Evolutionary conservation across 1,140 invertebrate species (phyloP).

Genomic region (Oedothorax gibbosus): DNA sequence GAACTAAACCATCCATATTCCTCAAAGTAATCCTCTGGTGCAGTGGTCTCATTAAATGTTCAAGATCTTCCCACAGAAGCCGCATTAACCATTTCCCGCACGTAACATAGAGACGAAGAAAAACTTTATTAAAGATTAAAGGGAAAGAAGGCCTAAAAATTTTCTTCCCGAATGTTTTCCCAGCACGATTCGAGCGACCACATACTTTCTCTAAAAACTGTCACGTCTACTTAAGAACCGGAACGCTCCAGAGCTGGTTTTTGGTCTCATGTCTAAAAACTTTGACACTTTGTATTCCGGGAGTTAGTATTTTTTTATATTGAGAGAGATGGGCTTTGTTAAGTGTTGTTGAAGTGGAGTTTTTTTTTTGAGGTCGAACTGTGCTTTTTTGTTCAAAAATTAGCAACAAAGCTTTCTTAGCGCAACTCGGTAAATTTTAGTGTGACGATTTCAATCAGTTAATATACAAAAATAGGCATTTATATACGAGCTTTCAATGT

Average conservation of each 20-base stretch:
- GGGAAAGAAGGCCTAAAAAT: constrained; percentile 36
- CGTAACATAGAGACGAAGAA: constrained; percentile 22
- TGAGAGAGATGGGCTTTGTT: constrained; percentile 3
- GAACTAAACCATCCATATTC: not conserved
- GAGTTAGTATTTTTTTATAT: constrained; percentile 13
- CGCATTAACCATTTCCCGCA: constrained; percentile 32
- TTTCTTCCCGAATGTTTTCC: constrained; percentile 27
- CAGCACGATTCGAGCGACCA: constrained; percentile 21
- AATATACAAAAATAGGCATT: too few relatives aligned
- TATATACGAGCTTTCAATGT: too few relatives aligned
- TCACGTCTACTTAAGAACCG: constrained; percentile 26
- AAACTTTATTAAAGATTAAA: constrained; percentile 47
- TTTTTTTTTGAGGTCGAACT: not conserved
- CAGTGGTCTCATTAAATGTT: constrained; percentile 31
- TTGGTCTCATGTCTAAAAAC: constrained; percentile 13
- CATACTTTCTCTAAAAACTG: constrained; percentile 31
- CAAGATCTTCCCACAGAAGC: constrained; percentile 1
- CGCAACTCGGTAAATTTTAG: too few relatives aligned
- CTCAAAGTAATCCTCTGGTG: constrained; percentile 21
- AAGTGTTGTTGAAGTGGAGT: not conserved
- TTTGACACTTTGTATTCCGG: constrained; percentile 25
- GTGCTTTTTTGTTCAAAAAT: not conserved
- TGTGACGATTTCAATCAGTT: too few relatives aligned
- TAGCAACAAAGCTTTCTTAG: too few relatives aligned
- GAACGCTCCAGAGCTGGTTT: not conserved